Evolutionary conservation across 2,113 vertebrate species (phyloP), one percentile per base, ranked within the genome.

Genomic region (Pterocles gutturalis): DNA sequence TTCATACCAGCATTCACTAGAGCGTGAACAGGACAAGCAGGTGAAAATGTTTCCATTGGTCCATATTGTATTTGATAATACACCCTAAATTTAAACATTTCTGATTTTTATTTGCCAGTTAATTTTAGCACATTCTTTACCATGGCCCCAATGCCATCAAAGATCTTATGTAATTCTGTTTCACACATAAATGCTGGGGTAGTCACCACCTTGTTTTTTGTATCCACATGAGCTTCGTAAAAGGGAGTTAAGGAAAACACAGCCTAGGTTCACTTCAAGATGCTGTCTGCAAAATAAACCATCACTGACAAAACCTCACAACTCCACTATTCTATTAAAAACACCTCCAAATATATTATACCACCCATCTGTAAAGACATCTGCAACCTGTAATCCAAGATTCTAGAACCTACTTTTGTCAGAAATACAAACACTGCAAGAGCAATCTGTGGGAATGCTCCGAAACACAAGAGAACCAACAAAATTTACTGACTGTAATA

Each of bases 131-230:
- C 98, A 34, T 97, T 94, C 73, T 67, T 93, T 20, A 99, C 99
- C 99, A 99, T 99, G 69, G 97, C 96, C 7, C 99, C 99, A 55
- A 99, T 98, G 22, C 99, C 99, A 33, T 99, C 99, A 0, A 99
- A 98, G 95, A 99, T 98, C 29, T 98, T 95, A 87, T 99, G 99
- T 7, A 99, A 82, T 12, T 97, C 96, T 0, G 98, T 98, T 76
- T 99, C 98, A 38, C 99, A 99, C 99, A 99, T 99, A 93, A 99
- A 99, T 18, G 99, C 99, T 3, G 99, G 98, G 4, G 99, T 98
- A 2, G 98, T 99, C 82, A 99, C 98, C 71, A 99, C 98, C 69
- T 98, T 99, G 96, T 99, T 98, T 65, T 98, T 98, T 62, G 55
- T 55, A 94, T 99, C 99, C 95, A 99, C 98, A 0, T 99, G 99